Evolutionary conservation across 2,113 vertebrate species (phyloP).

Genomic region (Poeciliopsis turrubarensis): DNA sequence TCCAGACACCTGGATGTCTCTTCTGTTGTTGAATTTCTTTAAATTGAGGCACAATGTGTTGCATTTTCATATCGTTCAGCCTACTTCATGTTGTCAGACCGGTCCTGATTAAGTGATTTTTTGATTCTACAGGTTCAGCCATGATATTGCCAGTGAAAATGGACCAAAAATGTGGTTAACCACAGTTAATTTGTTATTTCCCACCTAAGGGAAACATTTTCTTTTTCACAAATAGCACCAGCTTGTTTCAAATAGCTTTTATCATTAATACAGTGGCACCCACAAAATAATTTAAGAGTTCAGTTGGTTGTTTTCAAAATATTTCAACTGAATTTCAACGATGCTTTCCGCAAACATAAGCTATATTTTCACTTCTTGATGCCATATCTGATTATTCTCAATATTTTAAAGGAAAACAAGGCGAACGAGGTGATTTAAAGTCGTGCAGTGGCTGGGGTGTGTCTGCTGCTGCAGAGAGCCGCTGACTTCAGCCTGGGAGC

Average conservation of each 20-base stretch:
- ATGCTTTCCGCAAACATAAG: not conserved
- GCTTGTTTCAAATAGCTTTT: not conserved
- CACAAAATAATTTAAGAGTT: no score
- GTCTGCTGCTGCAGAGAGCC: constrained; percentile 42
- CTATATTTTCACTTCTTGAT: constrained; percentile 3
- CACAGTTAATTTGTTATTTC: not conserved
- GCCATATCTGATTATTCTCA: not conserved
- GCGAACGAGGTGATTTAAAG: constrained; percentile 20
- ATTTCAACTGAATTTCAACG: not conserved
- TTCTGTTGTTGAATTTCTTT: not conserved
- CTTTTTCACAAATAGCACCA: no score
- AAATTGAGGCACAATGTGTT: not conserved
- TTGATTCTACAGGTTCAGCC: no score
- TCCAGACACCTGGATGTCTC: no score
- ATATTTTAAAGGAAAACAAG: not conserved
- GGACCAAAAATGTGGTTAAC: not conserved
- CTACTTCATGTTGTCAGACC: not conserved
- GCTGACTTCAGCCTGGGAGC: constrained; percentile 52
- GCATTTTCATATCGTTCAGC: not conserved
- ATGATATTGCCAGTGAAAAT: not conserved
- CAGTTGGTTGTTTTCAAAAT: not conserved
- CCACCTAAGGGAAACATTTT: no score
- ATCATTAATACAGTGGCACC: no score
- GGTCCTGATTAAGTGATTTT: no score
- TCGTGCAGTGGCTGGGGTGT: constrained; percentile 23